Percentiles rank a stretch among this genome's conserved stretches.
These are phyloP conservation scores for Tenebrio molitor DNA, from an alignment of 1,140 invertebrate species.

Conservation along the genomic window DNA sequence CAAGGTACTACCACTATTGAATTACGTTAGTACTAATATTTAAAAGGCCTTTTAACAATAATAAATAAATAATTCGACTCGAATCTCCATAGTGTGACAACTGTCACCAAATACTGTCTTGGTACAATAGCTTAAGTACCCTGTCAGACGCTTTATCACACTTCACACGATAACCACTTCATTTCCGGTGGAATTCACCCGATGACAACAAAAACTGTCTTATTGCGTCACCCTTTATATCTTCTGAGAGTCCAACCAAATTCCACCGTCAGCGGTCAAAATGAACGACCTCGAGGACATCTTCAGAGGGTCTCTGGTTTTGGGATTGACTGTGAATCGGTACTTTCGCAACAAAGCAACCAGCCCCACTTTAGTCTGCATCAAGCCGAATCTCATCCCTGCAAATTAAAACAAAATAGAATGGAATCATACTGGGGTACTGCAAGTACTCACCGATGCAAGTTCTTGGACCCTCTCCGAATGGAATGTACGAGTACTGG, in stretches of 20 bases:
- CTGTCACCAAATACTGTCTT: too few relatives aligned
- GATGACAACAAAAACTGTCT: too few relatives aligned
- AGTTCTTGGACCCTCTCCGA: conserved; percentile 72
- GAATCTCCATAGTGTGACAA: too few relatives aligned
- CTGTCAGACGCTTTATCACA: too few relatives aligned
- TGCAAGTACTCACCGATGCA: conserved; percentile 71
- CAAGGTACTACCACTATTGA: too few relatives aligned
- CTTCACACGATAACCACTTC: too few relatives aligned
- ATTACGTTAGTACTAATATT: too few relatives aligned
- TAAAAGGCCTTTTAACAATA: too few relatives aligned
- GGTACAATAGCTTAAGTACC: too few relatives aligned
- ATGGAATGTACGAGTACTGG: conserved; percentile 69
- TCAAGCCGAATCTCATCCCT: conserved; percentile 60
- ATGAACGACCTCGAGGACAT: conserved; percentile 32
- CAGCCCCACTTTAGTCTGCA: conserved; percentile 61
- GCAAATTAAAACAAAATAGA: background rate
- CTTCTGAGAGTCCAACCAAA: conserved; percentile 47
- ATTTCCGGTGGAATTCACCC: too few relatives aligned
- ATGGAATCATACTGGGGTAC: too few relatives aligned
- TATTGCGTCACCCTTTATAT: conserved; percentile 37
- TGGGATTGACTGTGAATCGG: conserved; percentile 48
- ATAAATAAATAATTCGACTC: too few relatives aligned
- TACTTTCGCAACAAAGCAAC: conserved; percentile 53
- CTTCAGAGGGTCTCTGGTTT: conserved; percentile 27
- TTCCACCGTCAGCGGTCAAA: conserved; percentile 26